Conservation (phyloP, 2,888 invertebrate genomes). For the Hemaris fuciformis region DNA sequence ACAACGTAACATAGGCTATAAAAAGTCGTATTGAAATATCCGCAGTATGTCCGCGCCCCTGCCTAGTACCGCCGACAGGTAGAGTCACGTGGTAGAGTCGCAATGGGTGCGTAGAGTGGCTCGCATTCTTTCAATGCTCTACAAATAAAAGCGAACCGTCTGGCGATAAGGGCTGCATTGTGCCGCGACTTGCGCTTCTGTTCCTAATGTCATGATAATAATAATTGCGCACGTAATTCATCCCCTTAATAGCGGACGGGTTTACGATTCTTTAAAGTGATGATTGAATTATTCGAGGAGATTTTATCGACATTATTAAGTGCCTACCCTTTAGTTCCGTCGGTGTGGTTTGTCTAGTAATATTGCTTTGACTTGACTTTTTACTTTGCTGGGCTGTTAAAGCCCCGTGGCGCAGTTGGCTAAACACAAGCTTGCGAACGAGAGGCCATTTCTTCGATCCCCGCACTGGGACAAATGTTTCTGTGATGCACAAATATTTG, state of each 20-base stretch:
- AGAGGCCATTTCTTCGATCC: no score
- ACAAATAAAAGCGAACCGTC: slow-evolving; percentile 18
- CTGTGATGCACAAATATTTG: no score
- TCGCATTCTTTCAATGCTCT: slow-evolving; percentile 20
- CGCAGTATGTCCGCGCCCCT: background rate
- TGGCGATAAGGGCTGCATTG: slow-evolving; percentile 12
- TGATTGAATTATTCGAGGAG: no score
- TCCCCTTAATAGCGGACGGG: background rate
- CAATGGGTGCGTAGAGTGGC: slow-evolving; percentile 6
- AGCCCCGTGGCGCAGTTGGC: no score
- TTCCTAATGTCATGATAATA: background rate
- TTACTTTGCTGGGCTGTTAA: no score
- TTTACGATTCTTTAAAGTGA: no score
- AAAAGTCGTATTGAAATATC: background rate
- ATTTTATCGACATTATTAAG: no score
- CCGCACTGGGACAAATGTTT: no score
- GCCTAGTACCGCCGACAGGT: background rate
- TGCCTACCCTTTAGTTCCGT: no score
- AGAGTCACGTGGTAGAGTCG: background rate
- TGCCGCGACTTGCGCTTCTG: background rate
- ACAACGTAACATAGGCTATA: background rate
- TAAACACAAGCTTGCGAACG: no score
- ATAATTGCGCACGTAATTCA: background rate
- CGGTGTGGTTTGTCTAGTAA: no score
- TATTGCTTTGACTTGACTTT: no score